phyloP scores from a whole-genome alignment of 1,140 invertebrate genomes.

The Hyles euphorbiae region DNA sequence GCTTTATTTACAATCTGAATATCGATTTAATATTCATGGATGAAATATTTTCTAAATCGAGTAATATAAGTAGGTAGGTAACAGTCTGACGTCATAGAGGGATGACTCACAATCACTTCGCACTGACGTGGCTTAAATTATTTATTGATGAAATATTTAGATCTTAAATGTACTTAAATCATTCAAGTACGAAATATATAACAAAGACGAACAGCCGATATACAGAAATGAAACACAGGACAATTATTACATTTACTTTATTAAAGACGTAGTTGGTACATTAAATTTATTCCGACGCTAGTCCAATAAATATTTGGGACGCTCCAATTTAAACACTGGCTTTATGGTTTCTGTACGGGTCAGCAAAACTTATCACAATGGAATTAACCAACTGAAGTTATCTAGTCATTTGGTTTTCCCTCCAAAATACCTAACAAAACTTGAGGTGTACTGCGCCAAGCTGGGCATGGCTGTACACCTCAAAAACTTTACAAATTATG shows the following conservation, averaged over 20 bases:
- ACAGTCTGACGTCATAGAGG: too few relatives aligned
- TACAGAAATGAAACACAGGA: constrained; percentile 27
- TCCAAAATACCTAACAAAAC: constrained; percentile 41
- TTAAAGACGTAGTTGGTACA: constrained; percentile 52
- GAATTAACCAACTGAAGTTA: constrained; percentile 56
- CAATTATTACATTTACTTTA: constrained; percentile 62
- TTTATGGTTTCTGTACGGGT: constrained; percentile 20
- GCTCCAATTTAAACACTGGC: too few relatives aligned
- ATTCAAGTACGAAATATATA: too few relatives aligned
- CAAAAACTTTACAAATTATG: constrained; percentile 29
- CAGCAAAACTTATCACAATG: constrained; percentile 69
- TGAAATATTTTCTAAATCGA: too few relatives aligned
- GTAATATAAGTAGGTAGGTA: too few relatives aligned
- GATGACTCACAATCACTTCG: too few relatives aligned
- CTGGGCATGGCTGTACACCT: constrained; percentile 21
- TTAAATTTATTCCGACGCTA: constrained; percentile 28
- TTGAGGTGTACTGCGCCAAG: constrained; percentile 33
- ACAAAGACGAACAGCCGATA: neutral
- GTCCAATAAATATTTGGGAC: too few relatives aligned
- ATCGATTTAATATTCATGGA: too few relatives aligned
- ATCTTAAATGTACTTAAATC: too few relatives aligned
- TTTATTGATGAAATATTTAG: too few relatives aligned
- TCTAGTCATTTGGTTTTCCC: constrained; percentile 60
- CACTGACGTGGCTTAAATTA: too few relatives aligned
- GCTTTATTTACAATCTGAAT: too few relatives aligned